Conservation (phyloP, 2,113 vertebrate species). For the Trichomycterus rosablanca region DNA sequence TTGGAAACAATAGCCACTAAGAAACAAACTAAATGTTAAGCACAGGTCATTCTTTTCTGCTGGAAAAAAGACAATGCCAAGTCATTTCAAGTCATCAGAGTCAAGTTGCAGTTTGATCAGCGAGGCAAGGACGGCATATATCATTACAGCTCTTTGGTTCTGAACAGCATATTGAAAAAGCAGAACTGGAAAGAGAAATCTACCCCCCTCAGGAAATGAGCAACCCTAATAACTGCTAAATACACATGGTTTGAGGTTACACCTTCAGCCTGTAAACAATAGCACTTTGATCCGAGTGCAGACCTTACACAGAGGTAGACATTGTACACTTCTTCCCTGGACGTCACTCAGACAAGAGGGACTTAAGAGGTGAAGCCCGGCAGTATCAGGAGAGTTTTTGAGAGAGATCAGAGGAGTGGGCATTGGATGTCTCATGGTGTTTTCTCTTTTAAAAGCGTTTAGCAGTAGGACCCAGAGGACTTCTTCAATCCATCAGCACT, state of each 20-base stretch:
- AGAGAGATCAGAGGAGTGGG: conserved; percentile 23
- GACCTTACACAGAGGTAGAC: conserved; percentile 61
- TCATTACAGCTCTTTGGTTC: conserved; percentile 65
- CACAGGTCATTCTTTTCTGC: too few species aligned
- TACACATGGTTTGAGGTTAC: conserved; percentile 70
- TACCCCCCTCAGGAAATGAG: conserved; percentile 68
- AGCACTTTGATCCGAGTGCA: conserved; percentile 61
- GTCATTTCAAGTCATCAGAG: too few species aligned
- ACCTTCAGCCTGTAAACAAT: conserved; percentile 59
- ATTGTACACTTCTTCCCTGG: conserved; percentile 59
- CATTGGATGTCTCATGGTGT: conserved; percentile 20
- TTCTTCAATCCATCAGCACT: conserved; percentile 2
- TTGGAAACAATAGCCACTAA: too few species aligned
- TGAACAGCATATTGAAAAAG: conserved; percentile 54
- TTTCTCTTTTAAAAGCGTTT: conserved; percentile 25
- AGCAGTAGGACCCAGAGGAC: conserved; percentile 70
- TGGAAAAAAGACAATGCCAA: not conserved
- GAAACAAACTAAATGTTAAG: not conserved
- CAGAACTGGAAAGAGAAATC: conserved; percentile 57
- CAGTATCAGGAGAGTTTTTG: conserved; percentile 26
- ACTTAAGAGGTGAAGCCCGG: conserved; percentile 32
- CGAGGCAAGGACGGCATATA: conserved; percentile 56
- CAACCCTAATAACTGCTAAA: conserved; percentile 49
- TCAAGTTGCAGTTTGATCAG: conserved; percentile 65
- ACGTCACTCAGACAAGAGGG: conserved; percentile 30